phyloP scores from a whole-genome alignment of 1,140 invertebrate species.

The Zaprionus inermis region DNA sequence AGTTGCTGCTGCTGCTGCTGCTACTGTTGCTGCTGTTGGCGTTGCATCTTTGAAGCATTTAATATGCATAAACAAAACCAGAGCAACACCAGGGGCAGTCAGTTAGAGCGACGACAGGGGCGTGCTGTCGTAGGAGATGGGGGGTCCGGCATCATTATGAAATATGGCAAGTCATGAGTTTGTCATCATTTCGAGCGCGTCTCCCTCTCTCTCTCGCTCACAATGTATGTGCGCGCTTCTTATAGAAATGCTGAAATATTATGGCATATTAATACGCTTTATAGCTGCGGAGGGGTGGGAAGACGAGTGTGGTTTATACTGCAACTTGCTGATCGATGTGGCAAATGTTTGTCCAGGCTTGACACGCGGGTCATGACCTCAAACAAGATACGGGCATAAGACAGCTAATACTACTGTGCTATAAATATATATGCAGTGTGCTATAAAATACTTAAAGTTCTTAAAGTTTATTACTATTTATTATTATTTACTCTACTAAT shows the following conservation, averaged over 20 bases:
- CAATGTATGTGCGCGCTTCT: neutral
- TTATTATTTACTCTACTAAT: no score
- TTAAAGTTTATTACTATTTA: no score
- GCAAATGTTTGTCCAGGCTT: conserved; percentile 56
- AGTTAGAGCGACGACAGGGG: conserved; percentile 17
- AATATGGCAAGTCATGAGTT: conserved; percentile 49
- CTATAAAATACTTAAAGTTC: no score
- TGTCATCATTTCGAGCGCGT: conserved; percentile 50
- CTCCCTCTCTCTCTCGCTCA: conserved; percentile 4
- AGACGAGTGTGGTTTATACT: neutral
- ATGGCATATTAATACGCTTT: conserved; percentile 48
- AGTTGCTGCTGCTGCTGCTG: conserved; percentile 22
- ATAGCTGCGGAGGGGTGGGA: neutral
- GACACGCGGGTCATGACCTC: conserved; percentile 2
- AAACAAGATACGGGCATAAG: neutral
- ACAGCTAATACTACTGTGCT: neutral
- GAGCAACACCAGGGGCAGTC: conserved; percentile 14
- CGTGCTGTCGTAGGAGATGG: neutral
- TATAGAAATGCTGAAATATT: conserved; percentile 43
- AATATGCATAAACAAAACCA: conserved; percentile 59
- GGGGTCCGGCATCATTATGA: conserved; percentile 41
- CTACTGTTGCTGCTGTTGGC: conserved; percentile 42
- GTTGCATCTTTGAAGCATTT: conserved; percentile 48
- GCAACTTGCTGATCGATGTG: conserved; percentile 61
- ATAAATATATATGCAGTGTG: neutral